These are phyloP conservation scores for Siniperca chuatsi DNA, from an alignment of 2,113 vertebrate species.

Conservation along the genomic window DNA sequence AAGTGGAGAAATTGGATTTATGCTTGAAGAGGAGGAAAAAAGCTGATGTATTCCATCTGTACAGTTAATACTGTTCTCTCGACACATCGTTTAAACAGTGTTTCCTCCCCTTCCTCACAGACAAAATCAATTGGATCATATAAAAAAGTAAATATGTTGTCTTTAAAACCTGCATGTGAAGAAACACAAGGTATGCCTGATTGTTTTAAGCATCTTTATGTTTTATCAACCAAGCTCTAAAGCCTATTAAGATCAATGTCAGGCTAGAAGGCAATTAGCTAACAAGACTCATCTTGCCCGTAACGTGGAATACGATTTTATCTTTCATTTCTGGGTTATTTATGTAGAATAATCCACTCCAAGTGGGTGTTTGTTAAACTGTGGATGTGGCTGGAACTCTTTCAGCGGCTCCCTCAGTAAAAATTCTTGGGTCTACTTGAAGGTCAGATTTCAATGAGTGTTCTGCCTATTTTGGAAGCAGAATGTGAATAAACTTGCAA, in stretches of 20 bases:
- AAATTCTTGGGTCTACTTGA: slow-evolving; percentile 14
- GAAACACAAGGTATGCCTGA: background rate
- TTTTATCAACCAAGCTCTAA: slow-evolving; percentile 15
- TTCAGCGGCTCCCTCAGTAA: slow-evolving; percentile 30
- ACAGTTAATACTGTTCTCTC: background rate
- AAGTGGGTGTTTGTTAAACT: slow-evolving; percentile 22
- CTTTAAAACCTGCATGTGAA: background rate
- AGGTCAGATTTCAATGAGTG: slow-evolving; percentile 44
- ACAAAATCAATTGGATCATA: background rate
- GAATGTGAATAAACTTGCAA: background rate
- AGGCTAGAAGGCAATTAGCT: slow-evolving; percentile 31
- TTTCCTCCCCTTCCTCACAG: background rate
- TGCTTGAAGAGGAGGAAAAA: background rate
- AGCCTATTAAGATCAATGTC: slow-evolving; percentile 23
- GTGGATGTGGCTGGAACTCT: slow-evolving; percentile 26
- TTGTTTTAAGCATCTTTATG: slow-evolving; percentile 2
- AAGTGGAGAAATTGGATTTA: background rate
- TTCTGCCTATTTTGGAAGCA: slow-evolving; percentile 34
- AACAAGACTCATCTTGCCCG: slow-evolving; percentile 17
- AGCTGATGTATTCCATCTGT: slow-evolving; percentile 11
- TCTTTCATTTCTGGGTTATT: slow-evolving; percentile 46
- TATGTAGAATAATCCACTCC: slow-evolving; percentile 33
- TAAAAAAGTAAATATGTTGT: background rate
- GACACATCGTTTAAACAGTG: background rate
- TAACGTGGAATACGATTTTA: slow-evolving; percentile 40